Evolutionary conservation across 1,140 invertebrate species (phyloP).

Genomic region (silkworm (Bombyx mori)): ASM3026992v2 NC_085124.1:7222501-7223000

Average conservation of each 20-base stretch:
- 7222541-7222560: too few species aligned
- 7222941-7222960: not conserved
- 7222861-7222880: slow-evolving; percentile 6
- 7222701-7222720: slow-evolving; percentile 29
- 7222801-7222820: slow-evolving; percentile 37
- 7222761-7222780: slow-evolving; percentile 19
- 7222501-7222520: too few species aligned
- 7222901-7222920: not conserved
- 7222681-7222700: slow-evolving; percentile 11
- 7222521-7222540: too few species aligned
- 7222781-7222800: slow-evolving; percentile 36
- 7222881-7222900: slow-evolving; percentile 11
- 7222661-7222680: too few species aligned
- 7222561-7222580: too few species aligned
- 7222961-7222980: not conserved
- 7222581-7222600: too few species aligned
- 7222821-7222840: slow-evolving; percentile 32
- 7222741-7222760: slow-evolving; percentile 41
- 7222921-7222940: not conserved
- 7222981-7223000: too few species aligned
- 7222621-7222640: too few species aligned
- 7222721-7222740: slow-evolving; percentile 31
- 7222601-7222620: too few species aligned
- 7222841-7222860: slow-evolving; percentile 8
- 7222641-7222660: too few species aligned